Evolutionary conservation across 2,888 invertebrate genomes (phyloP).

Genomic region (Cataglyphis albicans): DNA sequence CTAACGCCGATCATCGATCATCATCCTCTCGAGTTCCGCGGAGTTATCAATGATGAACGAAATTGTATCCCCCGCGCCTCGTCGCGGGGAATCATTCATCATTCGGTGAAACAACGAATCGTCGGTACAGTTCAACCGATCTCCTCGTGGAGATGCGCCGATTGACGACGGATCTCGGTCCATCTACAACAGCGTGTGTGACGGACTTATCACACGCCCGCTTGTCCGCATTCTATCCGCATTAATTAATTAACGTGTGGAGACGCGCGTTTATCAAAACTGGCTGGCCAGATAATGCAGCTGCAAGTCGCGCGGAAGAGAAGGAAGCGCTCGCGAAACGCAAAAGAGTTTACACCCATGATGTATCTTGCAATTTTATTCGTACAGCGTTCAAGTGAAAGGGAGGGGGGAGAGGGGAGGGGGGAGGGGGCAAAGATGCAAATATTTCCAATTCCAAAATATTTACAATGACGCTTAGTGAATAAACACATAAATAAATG

Average conservation of each 20-base stretch:
- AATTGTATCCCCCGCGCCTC: not conserved
- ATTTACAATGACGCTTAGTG: no score
- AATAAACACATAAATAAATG: no score
- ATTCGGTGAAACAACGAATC: conserved; percentile 43
- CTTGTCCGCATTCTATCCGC: conserved; percentile 38
- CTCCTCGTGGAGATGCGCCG: conserved; percentile 13
- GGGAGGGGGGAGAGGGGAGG: no score
- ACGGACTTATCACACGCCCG: conserved; percentile 37
- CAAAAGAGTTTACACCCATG: conserved; percentile 11
- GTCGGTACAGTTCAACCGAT: conserved; percentile 12
- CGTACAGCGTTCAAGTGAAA: not conserved
- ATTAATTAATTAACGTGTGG: conserved; percentile 64
- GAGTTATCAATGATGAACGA: conserved; percentile 37
- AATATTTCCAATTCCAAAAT: no score
- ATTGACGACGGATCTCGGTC: conserved; percentile 39
- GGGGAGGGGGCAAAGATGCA: no score
- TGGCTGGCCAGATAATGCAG: conserved; percentile 38
- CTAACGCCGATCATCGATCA: not conserved
- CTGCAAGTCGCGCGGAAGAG: not conserved
- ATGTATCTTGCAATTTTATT: conserved; percentile 10
- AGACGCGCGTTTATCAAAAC: conserved; percentile 49
- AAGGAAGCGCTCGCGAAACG: conserved; percentile 24
- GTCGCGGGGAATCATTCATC: conserved; percentile 22
- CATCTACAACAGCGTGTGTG: conserved; percentile 16
- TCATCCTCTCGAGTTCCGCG: conserved; percentile 8